Percentiles rank a stretch among this genome's conserved stretches.
Conservation (phyloP, 2,113 vertebrate genomes). For the Arothron firmamentum region DNA sequence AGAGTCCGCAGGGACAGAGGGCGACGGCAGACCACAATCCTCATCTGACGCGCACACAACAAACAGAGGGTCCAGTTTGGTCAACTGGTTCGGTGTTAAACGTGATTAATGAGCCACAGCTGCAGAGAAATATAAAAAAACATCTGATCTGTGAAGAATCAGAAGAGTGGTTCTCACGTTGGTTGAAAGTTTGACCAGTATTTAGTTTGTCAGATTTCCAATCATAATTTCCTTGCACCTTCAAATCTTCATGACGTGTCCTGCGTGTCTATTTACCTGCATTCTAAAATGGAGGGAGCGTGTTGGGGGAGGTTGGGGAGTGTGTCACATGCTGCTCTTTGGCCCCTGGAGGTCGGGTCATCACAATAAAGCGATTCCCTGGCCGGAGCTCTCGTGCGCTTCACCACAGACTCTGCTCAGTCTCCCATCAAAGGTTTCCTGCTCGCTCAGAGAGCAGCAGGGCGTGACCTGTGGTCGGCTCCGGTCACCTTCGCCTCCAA, state of each 20-base stretch:
- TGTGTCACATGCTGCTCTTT: slow-evolving; percentile 55
- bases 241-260: too few species aligned
- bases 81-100: too few species aligned
- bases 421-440: slow-evolving; percentile 65
- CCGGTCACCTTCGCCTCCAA: slow-evolving; percentile 39
- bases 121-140: too few species aligned
- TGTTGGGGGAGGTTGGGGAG: slow-evolving; percentile 28
- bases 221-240: too few species aligned
- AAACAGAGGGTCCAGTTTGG: too few species aligned
- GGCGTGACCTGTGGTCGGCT: slow-evolving; percentile 54
- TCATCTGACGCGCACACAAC: slow-evolving; percentile 16
- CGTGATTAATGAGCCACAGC: too few species aligned
- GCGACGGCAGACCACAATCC: slow-evolving; percentile 23
- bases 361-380: slow-evolving; percentile 64
- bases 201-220: too few species aligned
- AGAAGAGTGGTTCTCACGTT: too few species aligned
- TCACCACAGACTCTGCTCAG: slow-evolving; percentile 33
- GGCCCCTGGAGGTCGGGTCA: slow-evolving; percentile 59
- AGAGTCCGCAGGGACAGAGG: neutral
- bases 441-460: slow-evolving; percentile 44
- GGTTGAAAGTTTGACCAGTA: too few species aligned
- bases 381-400: slow-evolving; percentile 20
- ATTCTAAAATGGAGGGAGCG: too few species aligned
- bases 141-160: too few species aligned
- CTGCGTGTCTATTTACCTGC: too few species aligned